phyloP scores from a whole-genome alignment of 2,113 vertebrate species.

The Nesogale talazaci region DNA sequence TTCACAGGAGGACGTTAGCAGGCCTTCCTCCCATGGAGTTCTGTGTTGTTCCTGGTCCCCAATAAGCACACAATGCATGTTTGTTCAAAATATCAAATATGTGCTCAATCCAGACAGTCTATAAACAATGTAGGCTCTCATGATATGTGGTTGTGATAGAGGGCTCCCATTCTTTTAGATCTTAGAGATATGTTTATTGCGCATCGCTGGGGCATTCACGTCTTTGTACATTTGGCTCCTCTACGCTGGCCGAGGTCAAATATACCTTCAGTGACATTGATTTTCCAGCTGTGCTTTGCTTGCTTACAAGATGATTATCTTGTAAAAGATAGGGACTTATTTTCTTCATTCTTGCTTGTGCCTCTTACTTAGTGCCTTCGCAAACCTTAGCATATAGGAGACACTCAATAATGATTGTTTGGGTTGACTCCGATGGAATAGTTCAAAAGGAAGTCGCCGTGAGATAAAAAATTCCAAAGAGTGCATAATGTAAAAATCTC shows the following conservation, averaged over 20 bases:
- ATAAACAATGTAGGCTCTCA: background rate
- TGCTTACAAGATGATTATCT: background rate
- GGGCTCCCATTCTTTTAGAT: background rate
- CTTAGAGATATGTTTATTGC: fast-evolving
- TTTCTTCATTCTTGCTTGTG: background rate
- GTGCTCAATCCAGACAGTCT: background rate
- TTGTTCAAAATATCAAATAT: background rate
- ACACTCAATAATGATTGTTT: background rate
- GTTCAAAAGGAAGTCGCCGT: background rate
- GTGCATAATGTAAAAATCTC: background rate
- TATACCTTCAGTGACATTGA: too few species aligned
- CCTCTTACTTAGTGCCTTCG: background rate
- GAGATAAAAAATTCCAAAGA: background rate
- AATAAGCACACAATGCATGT: background rate
- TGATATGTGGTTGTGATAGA: background rate
- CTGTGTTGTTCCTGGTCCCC: background rate
- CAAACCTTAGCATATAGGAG: background rate
- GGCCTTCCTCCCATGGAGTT: background rate
- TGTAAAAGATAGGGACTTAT: background rate
- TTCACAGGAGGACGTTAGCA: background rate
- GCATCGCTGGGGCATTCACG: background rate
- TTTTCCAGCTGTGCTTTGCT: background rate
- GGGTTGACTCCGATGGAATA: background rate
- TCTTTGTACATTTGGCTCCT: background rate
- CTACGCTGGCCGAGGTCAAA: background rate